Base-by-base conservation (phyloP, 1,140 invertebrate genomes). In the Drosophila ironensis region DNA sequence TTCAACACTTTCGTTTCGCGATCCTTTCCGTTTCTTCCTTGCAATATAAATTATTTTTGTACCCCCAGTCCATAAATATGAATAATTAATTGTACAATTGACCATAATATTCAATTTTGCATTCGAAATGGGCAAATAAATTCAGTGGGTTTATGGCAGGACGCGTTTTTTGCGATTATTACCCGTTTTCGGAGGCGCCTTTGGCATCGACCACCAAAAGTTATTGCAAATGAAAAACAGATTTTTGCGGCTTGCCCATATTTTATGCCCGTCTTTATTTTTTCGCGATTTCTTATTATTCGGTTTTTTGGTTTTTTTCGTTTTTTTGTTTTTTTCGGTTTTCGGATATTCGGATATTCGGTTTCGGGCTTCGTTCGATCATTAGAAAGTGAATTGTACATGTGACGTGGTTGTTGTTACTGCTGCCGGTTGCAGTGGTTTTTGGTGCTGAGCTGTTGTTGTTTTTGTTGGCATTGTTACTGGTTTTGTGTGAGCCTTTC, bases 311-410 rank as follows among this genome's bases (percentile, higher is more conserved):
- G 0, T 7, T 19, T 8, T 45, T 25, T 41, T 30, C n/a, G 12
- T 12, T 25, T 50, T 5, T 19, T 42, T 30, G 1, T 28, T 56
- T 11, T 22, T 28, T 47, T 50, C 9, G 54, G 14, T n/a, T 46
- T 45, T 22, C n/a, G 28, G 28, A n/a, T n/a, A n/a, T n/a, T 33
- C n/a, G 20, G 20, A 5, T 20, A 27, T 46, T 52, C 8, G 54
- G 14, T n/a, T 47, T 41, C 16, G 6, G 38, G 45, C 27, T 46
- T 46, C 20, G 40, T 46, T 46, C 20, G 40, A 61, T 71, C 67
- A 60, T 71, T 71, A 71, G 67, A 71, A 71, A 71, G 67, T 71
- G 67, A 70, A 70, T 59, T 71, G 46, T 24, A 11, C 64, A 41
- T 22, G 27, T 57, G n/a, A n/a, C n/a, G n/a, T n/a, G n/a, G n/a